A percentile compares a stretch with the other conserved stretches of the same genome.
Conservation (phyloP, 37 sponge, comb jelly and placozoan species). For the Dysidea cf. avara region DNA sequence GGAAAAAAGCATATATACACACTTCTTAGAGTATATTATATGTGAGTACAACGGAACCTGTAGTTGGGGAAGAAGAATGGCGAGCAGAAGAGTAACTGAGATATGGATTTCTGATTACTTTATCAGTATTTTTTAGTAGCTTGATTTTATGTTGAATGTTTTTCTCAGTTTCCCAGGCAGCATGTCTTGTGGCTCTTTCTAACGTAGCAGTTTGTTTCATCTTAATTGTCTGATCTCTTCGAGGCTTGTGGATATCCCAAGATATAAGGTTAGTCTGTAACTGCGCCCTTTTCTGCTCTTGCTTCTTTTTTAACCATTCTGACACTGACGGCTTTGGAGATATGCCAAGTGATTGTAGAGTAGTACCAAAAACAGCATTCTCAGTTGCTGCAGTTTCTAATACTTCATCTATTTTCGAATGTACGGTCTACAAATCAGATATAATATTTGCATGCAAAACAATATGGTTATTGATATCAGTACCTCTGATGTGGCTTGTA, state of each 20-base stretch:
- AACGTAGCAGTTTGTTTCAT: slow-evolving; percentile 51
- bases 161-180: slow-evolving; percentile 68
- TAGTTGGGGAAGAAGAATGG: too few relatives aligned
- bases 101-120: not conserved
- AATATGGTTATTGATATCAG: too few relatives aligned
- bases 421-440: slow-evolving; percentile 20
- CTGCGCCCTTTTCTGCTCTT: slow-evolving; percentile 54
- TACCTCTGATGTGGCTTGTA: slow-evolving; percentile 43
- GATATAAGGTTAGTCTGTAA: slow-evolving; percentile 60
- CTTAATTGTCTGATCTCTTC: slow-evolving; percentile 52
- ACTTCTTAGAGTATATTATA: too few relatives aligned
- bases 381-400: slow-evolving; percentile 22
- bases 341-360: slow-evolving; percentile 53
- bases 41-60: too few relatives aligned
- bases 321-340: slow-evolving; percentile 72
- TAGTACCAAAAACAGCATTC: slow-evolving; percentile 40
- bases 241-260: slow-evolving; percentile 63
- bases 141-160: slow-evolving; percentile 39
- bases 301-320: slow-evolving; percentile 78
- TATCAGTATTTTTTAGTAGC: slow-evolving; percentile 18
- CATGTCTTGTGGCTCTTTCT: slow-evolving; percentile 64
- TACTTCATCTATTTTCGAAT: slow-evolving; percentile 39
- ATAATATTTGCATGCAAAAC: not conserved
- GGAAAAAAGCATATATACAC: too few relatives aligned
- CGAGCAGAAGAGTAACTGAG: too few relatives aligned